Evolutionary conservation across 2,888 invertebrate genomes (phyloP), one percentile per base, ranked within the genome.

Genomic region (Drosophila kokeensis): DNA sequence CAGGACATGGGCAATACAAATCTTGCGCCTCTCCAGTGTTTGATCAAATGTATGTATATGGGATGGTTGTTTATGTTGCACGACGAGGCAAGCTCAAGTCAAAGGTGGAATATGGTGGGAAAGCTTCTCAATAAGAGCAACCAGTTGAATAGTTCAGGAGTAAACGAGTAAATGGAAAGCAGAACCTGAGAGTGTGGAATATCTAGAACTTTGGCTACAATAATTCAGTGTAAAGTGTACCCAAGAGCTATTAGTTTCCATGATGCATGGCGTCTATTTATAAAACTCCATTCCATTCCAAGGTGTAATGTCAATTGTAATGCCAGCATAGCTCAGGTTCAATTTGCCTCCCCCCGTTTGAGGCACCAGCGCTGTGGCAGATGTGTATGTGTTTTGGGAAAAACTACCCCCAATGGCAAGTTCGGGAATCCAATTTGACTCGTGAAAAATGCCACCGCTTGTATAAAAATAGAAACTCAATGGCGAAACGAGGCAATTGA

Each of bases 271-370:
- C 32, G 32, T 60, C 67, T 85, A 85, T 87, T 79, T 85, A 75
- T 73, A 82, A 72, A 60, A 57, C 57, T 30, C 69, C 48, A 71
- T 67, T 52, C 61, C 55, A 29, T 64, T 52, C 59, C 49, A 66
- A 67, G 71, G 64, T 71, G 84, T 67, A 71, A 76, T 85, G 90
- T 82, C 82, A 81, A 79, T 87, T 89, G 82, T 73, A 70, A 60
- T 70, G 75, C 72, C 69, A 42, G 65, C 69, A 66, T 57, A 55
- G 76, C 79, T 87, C 89, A 84, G 73, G 88, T 87, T 89, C 77
- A 84, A 87, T 69, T 79, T 76, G 49, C 65, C 82, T 71, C 72
- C 84, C 74, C 74, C 60, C 63, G 30, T 38, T 5, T 36, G 42
- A 62, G 65, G 40, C 48, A 60, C 55, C 21, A 48, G 36, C 63